A percentile compares a stretch with the other conserved stretches of the same genome.
phyloP scores from a whole-genome alignment of 2,113 vertebrate species.

The Mesocricetus auratus region DNA sequence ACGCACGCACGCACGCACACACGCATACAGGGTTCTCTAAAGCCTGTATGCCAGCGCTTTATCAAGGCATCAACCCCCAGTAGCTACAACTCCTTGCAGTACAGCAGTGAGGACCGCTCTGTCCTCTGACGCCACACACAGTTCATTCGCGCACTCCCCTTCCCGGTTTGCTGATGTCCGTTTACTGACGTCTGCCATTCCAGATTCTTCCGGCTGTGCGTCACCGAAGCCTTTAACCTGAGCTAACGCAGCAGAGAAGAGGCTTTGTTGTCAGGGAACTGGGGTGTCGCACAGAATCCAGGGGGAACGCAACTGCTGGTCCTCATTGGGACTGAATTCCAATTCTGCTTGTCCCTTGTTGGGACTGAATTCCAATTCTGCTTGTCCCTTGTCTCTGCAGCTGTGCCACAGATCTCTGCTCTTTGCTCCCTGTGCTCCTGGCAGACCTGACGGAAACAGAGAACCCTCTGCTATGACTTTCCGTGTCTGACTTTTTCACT shows the following conservation, averaged over 20 bases:
- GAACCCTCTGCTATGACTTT: neutral
- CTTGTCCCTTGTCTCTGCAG: neutral
- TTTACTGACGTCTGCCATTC: neutral
- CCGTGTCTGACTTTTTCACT: neutral
- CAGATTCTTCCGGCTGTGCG: neutral
- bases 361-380: neutral
- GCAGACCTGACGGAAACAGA: neutral
- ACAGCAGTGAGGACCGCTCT: neutral
- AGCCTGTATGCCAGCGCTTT: neutral
- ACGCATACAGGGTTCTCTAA: neutral
- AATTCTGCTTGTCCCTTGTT: neutral
- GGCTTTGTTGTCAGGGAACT: neutral
- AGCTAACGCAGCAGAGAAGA: neutral
- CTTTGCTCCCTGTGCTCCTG: neutral
- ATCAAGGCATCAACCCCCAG: neutral
- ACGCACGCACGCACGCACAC: neutral
- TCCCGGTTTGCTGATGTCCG: neutral
- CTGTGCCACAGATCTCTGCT: neutral
- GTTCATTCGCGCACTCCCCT: neutral
- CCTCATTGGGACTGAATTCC: neutral
- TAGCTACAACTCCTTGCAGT: neutral
- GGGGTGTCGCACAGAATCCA: neutral
- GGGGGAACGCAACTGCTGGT: neutral
- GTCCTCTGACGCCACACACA: neutral
- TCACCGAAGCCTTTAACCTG: slow-evolving; percentile 24